Percentiles rank a stretch among this genome's conserved stretches.
Conservation (phyloP, 2,888 invertebrate species). For the Clunio marinus region DNA sequence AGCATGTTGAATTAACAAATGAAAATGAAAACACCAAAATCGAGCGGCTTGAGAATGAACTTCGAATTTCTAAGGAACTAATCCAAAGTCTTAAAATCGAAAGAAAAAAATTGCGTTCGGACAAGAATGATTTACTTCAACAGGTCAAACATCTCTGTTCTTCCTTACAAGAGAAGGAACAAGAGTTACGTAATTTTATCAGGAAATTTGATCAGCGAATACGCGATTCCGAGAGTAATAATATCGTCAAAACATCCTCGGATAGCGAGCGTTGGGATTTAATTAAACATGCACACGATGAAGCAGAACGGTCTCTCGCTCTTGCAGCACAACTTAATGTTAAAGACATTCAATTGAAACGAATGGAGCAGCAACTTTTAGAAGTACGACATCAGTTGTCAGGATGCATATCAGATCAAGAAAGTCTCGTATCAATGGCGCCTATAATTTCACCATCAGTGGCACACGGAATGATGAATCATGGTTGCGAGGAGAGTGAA, state of each 20-base stretch:
- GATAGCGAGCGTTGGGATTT: constrained; percentile 85
- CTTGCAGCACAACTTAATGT: constrained; percentile 83
- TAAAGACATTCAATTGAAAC: constrained; percentile 78
- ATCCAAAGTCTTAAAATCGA: constrained; percentile 68
- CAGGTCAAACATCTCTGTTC: constrained; percentile 94
- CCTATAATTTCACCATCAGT: constrained; percentile 60
- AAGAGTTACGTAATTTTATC: constrained; percentile 88
- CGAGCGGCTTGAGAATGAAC: constrained; percentile 53
- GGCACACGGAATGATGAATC: constrained; percentile 50
- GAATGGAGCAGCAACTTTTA: constrained; percentile 78
- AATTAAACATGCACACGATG: constrained; percentile 81
- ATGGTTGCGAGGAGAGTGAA: constrained; percentile 43
- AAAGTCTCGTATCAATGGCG: constrained; percentile 70
- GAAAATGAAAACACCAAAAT: constrained; percentile 51
- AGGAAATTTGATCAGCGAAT: constrained; percentile 89
- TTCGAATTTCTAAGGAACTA: constrained; percentile 49
- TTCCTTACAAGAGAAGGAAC: constrained; percentile 91
- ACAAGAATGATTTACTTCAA: constrained; percentile 86
- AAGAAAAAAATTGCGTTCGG: constrained; percentile 83
- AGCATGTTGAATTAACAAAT: constrained; percentile 43
- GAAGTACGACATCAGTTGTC: constrained; percentile 75
- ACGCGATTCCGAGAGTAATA: constrained; percentile 70
- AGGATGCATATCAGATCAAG: constrained; percentile 80
- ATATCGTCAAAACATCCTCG: constrained; percentile 55
- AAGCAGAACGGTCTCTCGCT: constrained; percentile 80